Percentiles rank a stretch among this genome's conserved stretches.
Evolutionary conservation across 2,888 invertebrate genomes (phyloP).

Genomic region (Cephus spinipes): DNA sequence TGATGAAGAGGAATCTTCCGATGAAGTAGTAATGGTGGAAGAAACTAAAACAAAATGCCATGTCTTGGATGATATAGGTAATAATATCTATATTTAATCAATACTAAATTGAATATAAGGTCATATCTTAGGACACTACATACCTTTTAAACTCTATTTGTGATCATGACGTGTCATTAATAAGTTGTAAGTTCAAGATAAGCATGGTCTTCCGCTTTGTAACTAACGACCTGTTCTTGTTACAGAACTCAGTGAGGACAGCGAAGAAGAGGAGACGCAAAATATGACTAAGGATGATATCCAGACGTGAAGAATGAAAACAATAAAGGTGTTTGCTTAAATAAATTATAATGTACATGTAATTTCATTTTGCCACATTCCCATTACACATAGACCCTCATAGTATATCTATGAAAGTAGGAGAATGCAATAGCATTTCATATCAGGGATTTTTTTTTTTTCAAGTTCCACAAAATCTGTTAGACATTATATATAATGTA

Average conservation of each 20-base stretch:
- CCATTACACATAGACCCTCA: conserved; percentile 12
- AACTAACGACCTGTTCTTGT: conserved; percentile 15
- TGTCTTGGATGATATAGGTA: conserved; percentile 57
- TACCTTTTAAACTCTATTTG: not conserved
- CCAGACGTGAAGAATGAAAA: conserved; percentile 27
- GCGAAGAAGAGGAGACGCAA: conserved; percentile 65
- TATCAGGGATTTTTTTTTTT: not conserved
- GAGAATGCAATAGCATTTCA: not conserved
- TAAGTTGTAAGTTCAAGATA: not conserved
- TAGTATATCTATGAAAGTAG: not conserved
- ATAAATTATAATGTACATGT: conserved; percentile 19
- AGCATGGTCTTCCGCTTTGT: not conserved
- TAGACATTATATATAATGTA: conserved; percentile 11
- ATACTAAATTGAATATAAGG: not conserved
- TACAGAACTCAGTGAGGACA: conserved; percentile 65
- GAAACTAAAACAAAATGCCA: conserved; percentile 48
- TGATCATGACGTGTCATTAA: not conserved
- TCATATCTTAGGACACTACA: not conserved
- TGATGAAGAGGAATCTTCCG: conserved; percentile 55
- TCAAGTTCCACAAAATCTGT: not conserved
- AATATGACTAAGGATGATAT: conserved; percentile 52
- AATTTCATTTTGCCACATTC: conserved; percentile 18
- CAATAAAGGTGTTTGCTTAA: not conserved
- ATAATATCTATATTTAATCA: conserved; percentile 4
- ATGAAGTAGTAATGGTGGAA: conserved; percentile 56